Conservation (phyloP, 2,113 vertebrate genomes). For the Ophthalmotilapia sp. region DNA sequence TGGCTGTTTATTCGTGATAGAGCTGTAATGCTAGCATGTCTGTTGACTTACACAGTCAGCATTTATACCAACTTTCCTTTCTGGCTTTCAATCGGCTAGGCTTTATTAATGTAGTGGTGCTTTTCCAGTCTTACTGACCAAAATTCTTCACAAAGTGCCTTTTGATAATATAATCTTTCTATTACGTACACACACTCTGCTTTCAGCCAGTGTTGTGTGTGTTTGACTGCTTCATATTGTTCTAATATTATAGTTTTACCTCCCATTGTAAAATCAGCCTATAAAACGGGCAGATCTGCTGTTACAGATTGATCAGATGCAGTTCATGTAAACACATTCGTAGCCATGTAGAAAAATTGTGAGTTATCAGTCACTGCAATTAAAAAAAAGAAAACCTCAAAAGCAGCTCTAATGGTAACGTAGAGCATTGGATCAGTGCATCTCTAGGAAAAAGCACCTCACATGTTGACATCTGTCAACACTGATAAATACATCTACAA, state of each 20-base stretch:
- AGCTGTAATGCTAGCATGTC: neutral
- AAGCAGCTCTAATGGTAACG: neutral
- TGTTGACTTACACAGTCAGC: neutral
- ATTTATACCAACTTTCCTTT: neutral
- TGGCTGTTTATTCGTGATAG: neutral
- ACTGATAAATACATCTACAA: slow-evolving; percentile 30
- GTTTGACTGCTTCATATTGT: neutral
- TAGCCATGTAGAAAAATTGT: neutral
- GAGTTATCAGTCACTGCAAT: neutral
- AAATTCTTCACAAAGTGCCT: neutral
- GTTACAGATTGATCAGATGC: neutral
- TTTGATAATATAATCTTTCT: neutral
- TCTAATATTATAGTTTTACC: neutral
- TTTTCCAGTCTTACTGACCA: neutral
- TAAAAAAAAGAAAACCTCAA: neutral
- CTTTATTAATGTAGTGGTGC: neutral
- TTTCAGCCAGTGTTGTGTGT: neutral
- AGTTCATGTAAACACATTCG: neutral
- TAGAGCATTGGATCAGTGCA: neutral
- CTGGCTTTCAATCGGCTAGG: neutral
- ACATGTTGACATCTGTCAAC: neutral
- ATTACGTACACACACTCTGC: neutral
- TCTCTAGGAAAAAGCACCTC: neutral
- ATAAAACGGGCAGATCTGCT: neutral
- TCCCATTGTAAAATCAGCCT: neutral